Evolutionary conservation across 2,797 vertebrate genomes (phyloP).

Genomic region (Macroramphosus scolopax): DNA sequence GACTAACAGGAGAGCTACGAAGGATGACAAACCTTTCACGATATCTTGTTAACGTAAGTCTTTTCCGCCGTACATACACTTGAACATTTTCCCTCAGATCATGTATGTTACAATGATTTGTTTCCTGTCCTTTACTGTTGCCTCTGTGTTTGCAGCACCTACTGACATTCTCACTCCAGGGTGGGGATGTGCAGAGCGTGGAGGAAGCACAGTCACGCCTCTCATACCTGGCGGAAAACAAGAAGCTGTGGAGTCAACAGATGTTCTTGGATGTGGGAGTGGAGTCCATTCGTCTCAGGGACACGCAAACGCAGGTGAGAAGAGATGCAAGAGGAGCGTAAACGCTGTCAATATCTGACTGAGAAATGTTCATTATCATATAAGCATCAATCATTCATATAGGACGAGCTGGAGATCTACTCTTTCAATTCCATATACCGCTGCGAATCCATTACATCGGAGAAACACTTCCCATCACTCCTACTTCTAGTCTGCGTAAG

Average conservation of each 20-base stretch:
- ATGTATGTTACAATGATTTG: not conserved
- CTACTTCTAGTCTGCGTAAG: slow-evolving; percentile 83
- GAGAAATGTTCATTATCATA: too few relatives aligned
- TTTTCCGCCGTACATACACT: not conserved
- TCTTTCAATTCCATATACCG: slow-evolving; percentile 73
- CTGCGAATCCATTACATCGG: slow-evolving; percentile 74
- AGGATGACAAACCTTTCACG: slow-evolving; percentile 76
- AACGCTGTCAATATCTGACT: too few relatives aligned
- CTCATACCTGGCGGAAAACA: slow-evolving; percentile 74
- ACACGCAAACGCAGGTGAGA: slow-evolving; percentile 68
- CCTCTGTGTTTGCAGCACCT: slow-evolving; percentile 72
- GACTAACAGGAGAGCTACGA: too few relatives aligned
- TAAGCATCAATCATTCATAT: too few relatives aligned
- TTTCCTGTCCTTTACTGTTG: not conserved
- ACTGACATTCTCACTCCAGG: slow-evolving; percentile 82
- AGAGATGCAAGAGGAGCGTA: too few relatives aligned
- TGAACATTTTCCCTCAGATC: not conserved
- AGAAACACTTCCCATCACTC: slow-evolving; percentile 71
- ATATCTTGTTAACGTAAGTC: slow-evolving; percentile 83
- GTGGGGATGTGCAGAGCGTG: slow-evolving; percentile 79
- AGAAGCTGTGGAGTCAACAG: slow-evolving; percentile 84
- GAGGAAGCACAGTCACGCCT: slow-evolving; percentile 82
- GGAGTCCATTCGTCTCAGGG: slow-evolving; percentile 56
- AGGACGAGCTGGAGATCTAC: slow-evolving; percentile 85
- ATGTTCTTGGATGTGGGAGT: slow-evolving; percentile 74